A percentile compares a stretch with the other conserved stretches of the same genome.
Evolutionary conservation across 2,888 invertebrate species (phyloP).

Genomic region (Spatulosminthurus flaviceps): DNA sequence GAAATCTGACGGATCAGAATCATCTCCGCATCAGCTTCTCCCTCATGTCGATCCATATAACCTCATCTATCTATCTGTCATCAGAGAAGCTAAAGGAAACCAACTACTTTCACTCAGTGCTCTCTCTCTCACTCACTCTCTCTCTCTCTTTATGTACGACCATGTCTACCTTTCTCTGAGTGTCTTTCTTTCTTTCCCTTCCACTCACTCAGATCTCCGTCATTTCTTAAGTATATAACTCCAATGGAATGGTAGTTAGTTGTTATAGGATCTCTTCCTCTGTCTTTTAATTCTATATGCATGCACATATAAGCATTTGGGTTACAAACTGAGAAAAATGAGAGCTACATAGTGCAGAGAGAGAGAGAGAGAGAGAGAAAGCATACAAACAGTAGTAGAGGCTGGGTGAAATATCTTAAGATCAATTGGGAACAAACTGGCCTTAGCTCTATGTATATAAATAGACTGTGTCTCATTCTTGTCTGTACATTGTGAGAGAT

Average conservation of each 20-base stretch:
- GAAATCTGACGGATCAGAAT: slow-evolving; percentile 59
- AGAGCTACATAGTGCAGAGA: no score
- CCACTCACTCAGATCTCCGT: background rate
- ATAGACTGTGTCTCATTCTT: background rate
- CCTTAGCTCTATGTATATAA: background rate
- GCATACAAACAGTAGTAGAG: background rate
- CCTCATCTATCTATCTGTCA: slow-evolving; percentile 39
- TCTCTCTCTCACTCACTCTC: no score
- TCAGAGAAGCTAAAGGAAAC: slow-evolving; percentile 22
- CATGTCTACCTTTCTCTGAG: background rate
- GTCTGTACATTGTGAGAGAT: background rate
- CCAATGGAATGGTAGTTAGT: no score
- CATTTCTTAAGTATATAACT: background rate
- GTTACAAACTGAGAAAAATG: no score
- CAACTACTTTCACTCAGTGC: background rate
- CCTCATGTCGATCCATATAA: slow-evolving; percentile 41
- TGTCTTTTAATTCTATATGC: background rate
- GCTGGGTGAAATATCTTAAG: no score
- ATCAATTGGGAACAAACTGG: background rate
- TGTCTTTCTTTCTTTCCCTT: slow-evolving; percentile 31
- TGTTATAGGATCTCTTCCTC: no score
- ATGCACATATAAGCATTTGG: background rate
- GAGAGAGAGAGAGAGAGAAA: no score
- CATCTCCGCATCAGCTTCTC: slow-evolving; percentile 45
- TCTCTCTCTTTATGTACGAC: no score